Evolutionary conservation across 30 jellyfish, hydroid and myxozoan species (phyloP), one percentile per base, ranked within the genome.

Genomic region (Cassiopea andromeda): DNA sequence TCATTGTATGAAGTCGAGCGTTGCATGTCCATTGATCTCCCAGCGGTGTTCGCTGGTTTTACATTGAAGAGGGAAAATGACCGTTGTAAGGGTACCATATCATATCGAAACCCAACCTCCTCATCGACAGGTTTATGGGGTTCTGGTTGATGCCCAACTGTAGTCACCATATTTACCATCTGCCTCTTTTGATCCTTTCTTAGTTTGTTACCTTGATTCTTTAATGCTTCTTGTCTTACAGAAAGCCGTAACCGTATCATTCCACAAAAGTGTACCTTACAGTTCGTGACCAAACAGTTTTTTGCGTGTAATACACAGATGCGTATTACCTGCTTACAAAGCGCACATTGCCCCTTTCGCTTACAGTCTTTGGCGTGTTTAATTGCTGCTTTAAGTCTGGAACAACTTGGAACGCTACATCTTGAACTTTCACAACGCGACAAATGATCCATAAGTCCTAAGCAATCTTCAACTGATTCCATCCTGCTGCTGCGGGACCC

Each of bases 301-400:
- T 57, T 77, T 7, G 90, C 94, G 44, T 87, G 94, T 44, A 87
- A 49, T 13, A 87, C 83, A 73, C 94, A 87, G 38, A 87, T 44
- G 7, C 88, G 78, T 7, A 87, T 15, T n/a, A 77, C 73, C 45
- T 87, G 94, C 75, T 69, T 78, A 75, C 94, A 87, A 7, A 64
- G n/a, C 1, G 27, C 57, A 80, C 94, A 87, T 1, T 87, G 79
- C 44, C 68, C 73, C 73, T 78, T 87, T 17, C 85, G 71, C 46
- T 61, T 67, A 90, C 94, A 87, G 18, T 78, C 82, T 54, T 60
- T 17, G 50, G 88, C 82, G 69, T 87, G 94, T 60, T 18, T 59
- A 43, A 87, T 17, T 0, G 82, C 90, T 38, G 58, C 27, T 46
- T 78, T 78, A 73, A 87, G n/a, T 48, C 81, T 48, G 7, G 18